Evolutionary conservation across 30 jellyfish, hydroid and myxozoan genomes (phyloP).

Genomic region (Morbakka virulenta): DNA sequence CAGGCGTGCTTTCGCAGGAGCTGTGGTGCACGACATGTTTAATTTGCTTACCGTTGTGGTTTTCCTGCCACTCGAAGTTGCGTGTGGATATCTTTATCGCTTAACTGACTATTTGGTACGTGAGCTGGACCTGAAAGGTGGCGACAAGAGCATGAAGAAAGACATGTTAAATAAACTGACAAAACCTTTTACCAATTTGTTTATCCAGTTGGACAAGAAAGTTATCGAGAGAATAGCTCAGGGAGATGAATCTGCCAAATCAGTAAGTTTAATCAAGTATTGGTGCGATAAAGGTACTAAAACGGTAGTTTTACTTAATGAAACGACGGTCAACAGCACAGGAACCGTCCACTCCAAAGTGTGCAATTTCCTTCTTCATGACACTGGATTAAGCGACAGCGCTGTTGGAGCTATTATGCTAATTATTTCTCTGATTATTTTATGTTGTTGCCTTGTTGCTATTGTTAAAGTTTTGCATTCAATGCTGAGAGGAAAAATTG

Average conservation of each 20-base stretch:
- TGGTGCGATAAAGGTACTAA: conserved; percentile 92
- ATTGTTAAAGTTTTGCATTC: conserved; percentile 84
- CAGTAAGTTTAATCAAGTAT: conserved; percentile 66
- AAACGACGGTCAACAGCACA: conserved; percentile 40
- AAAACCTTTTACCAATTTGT: conserved; percentile 74
- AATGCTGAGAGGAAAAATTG: conserved; percentile 82
- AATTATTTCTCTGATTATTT: conserved; percentile 56
- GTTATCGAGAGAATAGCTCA: conserved; percentile 80
- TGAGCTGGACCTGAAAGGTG: conserved; percentile 32
- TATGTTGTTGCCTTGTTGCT: conserved; percentile 70
- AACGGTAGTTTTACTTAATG: neutral
- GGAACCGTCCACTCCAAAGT: conserved; percentile 31
- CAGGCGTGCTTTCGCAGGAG: conserved; percentile 96
- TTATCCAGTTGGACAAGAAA: conserved; percentile 78
- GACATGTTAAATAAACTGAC: conserved; percentile 79
- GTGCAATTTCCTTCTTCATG: conserved; percentile 68
- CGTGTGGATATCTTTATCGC: conserved; percentile 57
- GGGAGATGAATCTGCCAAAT: conserved; percentile 78
- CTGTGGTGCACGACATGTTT: conserved; percentile 92
- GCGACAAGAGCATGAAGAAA: conserved; percentile 24
- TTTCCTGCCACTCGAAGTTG: conserved; percentile 78
- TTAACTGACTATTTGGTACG: conserved; percentile 48
- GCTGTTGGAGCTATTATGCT: conserved; percentile 84
- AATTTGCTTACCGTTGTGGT: conserved; percentile 74
- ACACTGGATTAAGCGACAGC: conserved; percentile 87